These are phyloP conservation scores for Carabus problematicus DNA, from an alignment of 2,888 invertebrate genomes.

Conservation along the genomic window DNA sequence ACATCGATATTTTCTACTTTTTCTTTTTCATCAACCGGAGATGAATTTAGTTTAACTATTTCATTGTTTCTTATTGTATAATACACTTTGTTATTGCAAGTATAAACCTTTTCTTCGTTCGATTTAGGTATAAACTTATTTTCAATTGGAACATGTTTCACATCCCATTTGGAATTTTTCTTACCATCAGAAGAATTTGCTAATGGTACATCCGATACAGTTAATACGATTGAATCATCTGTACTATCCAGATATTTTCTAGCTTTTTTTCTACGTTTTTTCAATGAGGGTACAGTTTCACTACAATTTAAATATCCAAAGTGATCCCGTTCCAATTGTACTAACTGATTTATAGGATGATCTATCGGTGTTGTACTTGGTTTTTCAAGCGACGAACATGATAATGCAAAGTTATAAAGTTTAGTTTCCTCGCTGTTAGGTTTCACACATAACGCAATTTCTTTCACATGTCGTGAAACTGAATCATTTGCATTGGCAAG, in stretches of 20 bases:
- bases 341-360: slow-evolving; percentile 64
- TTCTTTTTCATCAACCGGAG: background rate
- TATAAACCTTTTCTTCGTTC: slow-evolving; percentile 47
- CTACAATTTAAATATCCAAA: slow-evolving; percentile 60
- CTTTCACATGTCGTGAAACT: slow-evolving; percentile 46
- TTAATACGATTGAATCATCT: slow-evolving; percentile 1
- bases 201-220: background rate
- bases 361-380: slow-evolving; percentile 10
- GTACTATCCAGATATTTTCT: slow-evolving; percentile 52
- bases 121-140: slow-evolving; percentile 27
- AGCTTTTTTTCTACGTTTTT: slow-evolving; percentile 61
- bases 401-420: slow-evolving; percentile 53
- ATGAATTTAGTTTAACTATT: slow-evolving; percentile 58
- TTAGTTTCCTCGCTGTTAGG: slow-evolving; percentile 54
- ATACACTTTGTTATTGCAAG: slow-evolving; percentile 48
- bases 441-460: slow-evolving; percentile 51
- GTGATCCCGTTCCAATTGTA: slow-evolving; percentile 61
- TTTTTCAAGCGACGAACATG: slow-evolving; percentile 46
- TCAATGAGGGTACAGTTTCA: slow-evolving; percentile 58
- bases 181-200: background rate
- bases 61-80: slow-evolving; percentile 64
- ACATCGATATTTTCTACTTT: slow-evolving; percentile 4
- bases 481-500: slow-evolving; percentile 8
- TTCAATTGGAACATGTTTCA: slow-evolving; percentile 52
- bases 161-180: slow-evolving; percentile 58